Percentiles rank a stretch among this genome's conserved stretches.
Evolutionary conservation across 2,888 invertebrate genomes (phyloP).

Genomic region (Leptura quadrifasciata): DNA sequence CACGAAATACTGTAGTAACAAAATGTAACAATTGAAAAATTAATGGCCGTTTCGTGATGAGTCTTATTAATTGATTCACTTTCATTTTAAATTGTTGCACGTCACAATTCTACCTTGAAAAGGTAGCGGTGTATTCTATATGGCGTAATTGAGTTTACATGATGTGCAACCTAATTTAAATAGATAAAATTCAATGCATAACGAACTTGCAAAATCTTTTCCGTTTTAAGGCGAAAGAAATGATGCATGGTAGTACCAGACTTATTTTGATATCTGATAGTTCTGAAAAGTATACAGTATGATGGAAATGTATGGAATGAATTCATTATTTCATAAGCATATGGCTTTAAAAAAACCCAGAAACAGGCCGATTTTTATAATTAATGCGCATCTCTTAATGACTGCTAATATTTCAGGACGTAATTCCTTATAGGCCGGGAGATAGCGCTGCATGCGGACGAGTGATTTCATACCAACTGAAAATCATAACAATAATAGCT

Average conservation of each 20-base stretch:
- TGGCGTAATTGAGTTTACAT: neutral
- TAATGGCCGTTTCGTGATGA: conserved; percentile 28
- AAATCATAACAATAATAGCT: too few species aligned
- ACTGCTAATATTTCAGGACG: too few species aligned
- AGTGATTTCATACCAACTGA: too few species aligned
- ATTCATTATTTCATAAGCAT: too few species aligned
- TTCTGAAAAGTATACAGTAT: too few species aligned
- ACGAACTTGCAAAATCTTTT: neutral
- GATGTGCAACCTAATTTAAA: neutral
- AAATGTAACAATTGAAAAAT: conserved; percentile 30
- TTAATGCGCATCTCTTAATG: too few species aligned
- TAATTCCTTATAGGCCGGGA: too few species aligned
- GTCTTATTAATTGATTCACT: conserved; percentile 20
- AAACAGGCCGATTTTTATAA: too few species aligned
- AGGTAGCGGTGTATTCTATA: neutral
- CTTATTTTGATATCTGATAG: too few species aligned
- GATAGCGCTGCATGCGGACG: too few species aligned
- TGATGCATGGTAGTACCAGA: neutral
- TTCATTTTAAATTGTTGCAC: conserved; percentile 25
- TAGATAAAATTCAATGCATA: neutral
- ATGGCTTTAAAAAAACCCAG: too few species aligned
- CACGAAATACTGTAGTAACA: conserved; percentile 21
- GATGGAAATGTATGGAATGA: too few species aligned
- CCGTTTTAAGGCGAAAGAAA: neutral
- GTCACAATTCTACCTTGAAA: conserved; percentile 5